Evolutionary conservation across 2,888 invertebrate genomes (phyloP), one percentile per base, ranked within the genome.

Genomic region (Erynnis tages): DNA sequence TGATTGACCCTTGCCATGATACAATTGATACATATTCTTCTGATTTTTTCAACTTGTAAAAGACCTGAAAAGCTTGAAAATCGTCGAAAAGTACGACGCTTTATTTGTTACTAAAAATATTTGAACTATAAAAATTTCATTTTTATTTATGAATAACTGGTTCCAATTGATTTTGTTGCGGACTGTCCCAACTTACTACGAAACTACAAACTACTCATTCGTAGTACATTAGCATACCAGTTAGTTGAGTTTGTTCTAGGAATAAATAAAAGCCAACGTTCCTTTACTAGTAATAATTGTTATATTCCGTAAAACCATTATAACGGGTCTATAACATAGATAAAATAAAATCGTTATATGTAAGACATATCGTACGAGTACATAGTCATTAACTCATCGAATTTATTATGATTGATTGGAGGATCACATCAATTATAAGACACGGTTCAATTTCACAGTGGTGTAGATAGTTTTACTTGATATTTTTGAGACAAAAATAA

Each of bases 301-400:
- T 16, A 34, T 34, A 34, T 34, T 14, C 6, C 8, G 34, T 14
- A 14, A 41, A 41, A 13, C 14, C 14, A 14, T 25, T 40, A 27
- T 41, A 41, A 41, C 27, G 16, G 40, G 25, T 40, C 25, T 8
- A 13, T 25, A 38, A 10, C 16, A 16, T 11, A 10, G 30, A 34
- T 34, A 34, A 34, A 1, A 34, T 34, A 14, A 8, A 34, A 16
- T 34, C 1, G 16, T 34, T 34, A 4, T 11, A 29, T 29, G 2
- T 3, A 3, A 11, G 30, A 30, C 13, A 30, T n/a, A n/a, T 21
- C 4, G 21, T 21, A 3, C 5, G 5, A 4, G 5, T 3, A 5
- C 21, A 21, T 8, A 34, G 34, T 34, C 16, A 34, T 14, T 34
- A 34, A 34, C 4, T 41, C 17, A 29, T 29, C 41, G 29, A 41